Evolutionary conservation across 2,113 vertebrate genomes (phyloP), one percentile per base, ranked within the genome.

Genomic region (Pterocles orientalis): DNA sequence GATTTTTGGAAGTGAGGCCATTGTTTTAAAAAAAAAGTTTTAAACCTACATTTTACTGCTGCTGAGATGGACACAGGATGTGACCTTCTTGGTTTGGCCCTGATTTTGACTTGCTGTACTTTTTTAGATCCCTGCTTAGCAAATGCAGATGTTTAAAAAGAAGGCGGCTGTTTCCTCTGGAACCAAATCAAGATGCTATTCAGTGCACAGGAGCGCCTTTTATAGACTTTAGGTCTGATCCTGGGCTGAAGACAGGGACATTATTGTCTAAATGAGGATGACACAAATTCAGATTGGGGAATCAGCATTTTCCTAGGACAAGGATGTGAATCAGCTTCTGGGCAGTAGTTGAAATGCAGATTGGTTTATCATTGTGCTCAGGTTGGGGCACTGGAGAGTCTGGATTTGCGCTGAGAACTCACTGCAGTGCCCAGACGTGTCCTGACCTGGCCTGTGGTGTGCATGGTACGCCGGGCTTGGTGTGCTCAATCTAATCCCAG

Each of bases 121-220:
- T 68, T 89, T 88, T 90, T 88, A 89, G 66, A 92, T 86, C 77
- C 50, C 83, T 96, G 90, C 96, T 97, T 95, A 92, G 82, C 60
- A 97, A 96, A 96, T 94, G 85, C 96, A 96, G 95, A 94, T 95
- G 91, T 94, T 91, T 78, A 78, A 94, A 91, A 77, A 95, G 73
- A 88, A 80, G 86, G 82, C 31, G 48, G 89, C 92, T 92, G 77
- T 94, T 91, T 91, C 91, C 57, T 79, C 91, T 96, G 92, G 92
- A 95, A 84, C 31, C 31, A 61, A 89, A 76, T 96, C 94, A 93
- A 96, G 89, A 75, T 3, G 2, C 72, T 79, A 54, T 85, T 86
- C 81, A 75, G 82, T 53, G 61, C 86, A 92, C 60, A 95, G 91
- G 92, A 93, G 69, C 11, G 84, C 95, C 83, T 94, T 96, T 94